Percentiles rank a stretch among this genome's conserved stretches.
Evolutionary conservation across 2,113 vertebrate species (phyloP).

Genomic region (Sardina pilchardus): DNA sequence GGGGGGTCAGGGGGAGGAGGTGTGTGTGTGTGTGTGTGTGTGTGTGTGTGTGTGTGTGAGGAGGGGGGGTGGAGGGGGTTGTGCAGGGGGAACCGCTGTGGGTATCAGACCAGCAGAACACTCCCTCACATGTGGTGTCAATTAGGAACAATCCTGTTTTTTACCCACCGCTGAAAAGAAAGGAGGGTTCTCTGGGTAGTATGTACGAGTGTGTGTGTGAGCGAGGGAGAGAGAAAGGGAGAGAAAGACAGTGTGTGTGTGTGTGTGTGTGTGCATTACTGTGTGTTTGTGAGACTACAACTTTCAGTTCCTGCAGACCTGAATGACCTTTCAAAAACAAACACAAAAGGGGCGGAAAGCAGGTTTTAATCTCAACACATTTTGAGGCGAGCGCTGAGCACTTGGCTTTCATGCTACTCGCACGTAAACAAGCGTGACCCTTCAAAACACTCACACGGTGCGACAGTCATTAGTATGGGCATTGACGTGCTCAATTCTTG

Average conservation of each 20-base stretch:
- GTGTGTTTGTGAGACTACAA: conserved; percentile 28
- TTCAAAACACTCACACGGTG: conserved; percentile 45
- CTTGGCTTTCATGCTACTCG: conserved; percentile 45
- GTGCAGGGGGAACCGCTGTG: conserved; percentile 57
- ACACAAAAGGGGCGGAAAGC: conserved; percentile 55
- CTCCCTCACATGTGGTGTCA: conserved; percentile 80
- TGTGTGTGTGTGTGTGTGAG: background rate
- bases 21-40: conserved; percentile 1
- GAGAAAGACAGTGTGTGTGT: background rate
- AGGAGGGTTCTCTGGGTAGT: conserved; percentile 62
- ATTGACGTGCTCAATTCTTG: background rate
- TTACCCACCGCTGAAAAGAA: conserved; percentile 75
- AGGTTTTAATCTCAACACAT: conserved; percentile 59
- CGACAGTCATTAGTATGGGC: conserved; percentile 32
- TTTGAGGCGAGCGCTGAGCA: conserved; percentile 50
- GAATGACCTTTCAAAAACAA: conserved; percentile 33
- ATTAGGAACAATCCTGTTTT: conserved; percentile 84
- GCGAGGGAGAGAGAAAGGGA: background rate
- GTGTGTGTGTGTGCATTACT: background rate
- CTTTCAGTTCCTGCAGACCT: conserved; percentile 59
- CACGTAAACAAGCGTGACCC: conserved; percentile 54
- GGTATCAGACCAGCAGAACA: conserved; percentile 75
- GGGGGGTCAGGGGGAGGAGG: conserved; percentile 34
- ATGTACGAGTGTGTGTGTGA: background rate
- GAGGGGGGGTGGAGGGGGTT: background rate